Percentiles rank a stretch among this genome's conserved stretches.
Evolutionary conservation across 2,113 vertebrate genomes (phyloP).

Genomic region (Fukomys damarensis): DNA sequence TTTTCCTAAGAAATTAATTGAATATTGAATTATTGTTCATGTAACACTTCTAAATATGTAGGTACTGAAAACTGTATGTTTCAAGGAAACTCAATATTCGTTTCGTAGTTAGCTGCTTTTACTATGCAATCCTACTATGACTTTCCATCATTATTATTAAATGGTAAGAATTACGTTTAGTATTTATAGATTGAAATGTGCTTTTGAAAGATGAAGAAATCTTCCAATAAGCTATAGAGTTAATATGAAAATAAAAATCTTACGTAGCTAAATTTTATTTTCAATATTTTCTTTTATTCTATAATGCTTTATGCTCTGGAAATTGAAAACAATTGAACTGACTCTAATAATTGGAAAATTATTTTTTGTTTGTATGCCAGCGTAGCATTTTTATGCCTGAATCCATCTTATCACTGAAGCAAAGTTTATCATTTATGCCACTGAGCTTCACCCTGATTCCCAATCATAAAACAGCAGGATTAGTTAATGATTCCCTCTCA

Average conservation of each 20-base stretch:
- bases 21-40: not conserved
- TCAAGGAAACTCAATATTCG: not conserved
- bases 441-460: not conserved
- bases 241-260: conserved; percentile 4
- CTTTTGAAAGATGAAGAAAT: not conserved
- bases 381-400: not conserved
- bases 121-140: not conserved
- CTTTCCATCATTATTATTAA: not conserved
- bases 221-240: not conserved
- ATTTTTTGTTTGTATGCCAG: not conserved
- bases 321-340: not conserved
- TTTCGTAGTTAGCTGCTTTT: not conserved
- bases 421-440: not conserved
- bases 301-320: not conserved
- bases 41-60: not conserved
- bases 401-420: not conserved
- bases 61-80: not conserved
- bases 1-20: not conserved
- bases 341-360: not conserved
- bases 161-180: not conserved
- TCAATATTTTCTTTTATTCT: not conserved
- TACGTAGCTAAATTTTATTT: not conserved
- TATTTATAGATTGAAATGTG: not conserved
- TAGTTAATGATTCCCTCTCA: not conserved
- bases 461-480: not conserved